phyloP scores from a whole-genome alignment of 2,888 invertebrate species.

The Eutolmus rufibarbis region DNA sequence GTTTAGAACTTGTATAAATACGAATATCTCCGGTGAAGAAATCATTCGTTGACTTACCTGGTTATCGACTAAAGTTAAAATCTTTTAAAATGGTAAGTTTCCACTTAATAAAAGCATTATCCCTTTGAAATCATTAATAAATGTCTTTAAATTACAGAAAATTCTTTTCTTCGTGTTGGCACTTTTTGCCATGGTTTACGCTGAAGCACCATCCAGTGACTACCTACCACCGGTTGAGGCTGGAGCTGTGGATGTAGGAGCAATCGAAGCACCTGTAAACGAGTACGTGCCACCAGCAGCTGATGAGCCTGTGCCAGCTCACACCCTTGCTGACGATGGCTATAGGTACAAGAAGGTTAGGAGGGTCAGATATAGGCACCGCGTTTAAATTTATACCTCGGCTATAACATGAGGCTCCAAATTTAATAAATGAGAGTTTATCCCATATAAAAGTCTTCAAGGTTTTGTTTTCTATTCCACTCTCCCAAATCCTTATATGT shows the following conservation, averaged over 20 bases:
- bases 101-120: neutral
- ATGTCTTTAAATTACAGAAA: neutral
- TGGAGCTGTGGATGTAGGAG: neutral
- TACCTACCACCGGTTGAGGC: neutral
- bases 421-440: neutral
- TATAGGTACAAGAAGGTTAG: conserved; percentile 25
- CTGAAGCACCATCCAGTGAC: neutral
- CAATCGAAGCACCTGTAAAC: neutral
- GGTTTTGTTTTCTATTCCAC: neutral
- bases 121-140: neutral
- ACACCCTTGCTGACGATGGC: neutral
- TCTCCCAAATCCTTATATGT: neutral
- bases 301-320: neutral
- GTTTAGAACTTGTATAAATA: conserved; percentile 1
- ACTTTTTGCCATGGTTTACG: neutral
- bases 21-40: neutral
- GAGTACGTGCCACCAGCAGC: neutral
- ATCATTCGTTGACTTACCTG: neutral
- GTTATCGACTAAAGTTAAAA: neutral
- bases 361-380: neutral
- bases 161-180: neutral
- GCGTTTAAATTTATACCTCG: neutral
- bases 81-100: neutral
- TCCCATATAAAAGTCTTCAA: neutral
- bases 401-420: neutral